phyloP scores from a whole-genome alignment of 2,888 invertebrate species.

The Aphrophora alni region DNA sequence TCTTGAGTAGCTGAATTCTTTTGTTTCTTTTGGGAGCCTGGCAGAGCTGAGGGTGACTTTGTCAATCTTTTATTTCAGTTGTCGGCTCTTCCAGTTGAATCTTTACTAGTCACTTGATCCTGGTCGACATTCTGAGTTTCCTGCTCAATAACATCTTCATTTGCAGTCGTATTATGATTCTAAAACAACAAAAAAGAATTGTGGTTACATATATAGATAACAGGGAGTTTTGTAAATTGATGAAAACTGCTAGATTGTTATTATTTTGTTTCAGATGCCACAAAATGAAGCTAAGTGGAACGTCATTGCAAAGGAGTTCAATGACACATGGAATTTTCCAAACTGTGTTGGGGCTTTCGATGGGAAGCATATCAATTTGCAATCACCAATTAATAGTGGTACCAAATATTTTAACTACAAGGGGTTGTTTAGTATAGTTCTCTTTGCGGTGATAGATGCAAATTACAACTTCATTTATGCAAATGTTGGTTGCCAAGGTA shows the following conservation, averaged over 20 bases:
- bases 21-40: not conserved
- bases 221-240: not conserved
- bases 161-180: not conserved
- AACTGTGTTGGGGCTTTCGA: slow-evolving; percentile 50
- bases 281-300: slow-evolving; percentile 48
- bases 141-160: not conserved
- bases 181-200: not conserved
- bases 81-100: not conserved
- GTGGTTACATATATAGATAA: not conserved
- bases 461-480: slow-evolving; percentile 51
- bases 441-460: slow-evolving; percentile 49
- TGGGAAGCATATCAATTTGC: slow-evolving; percentile 49
- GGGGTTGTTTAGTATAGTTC: slow-evolving; percentile 48
- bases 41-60: not conserved
- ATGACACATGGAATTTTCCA: slow-evolving; percentile 50
- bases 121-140: not conserved
- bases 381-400: slow-evolving; percentile 50
- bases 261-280: slow-evolving; percentile 42
- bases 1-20: not conserved
- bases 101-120: not conserved
- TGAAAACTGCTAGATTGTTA: too few species aligned
- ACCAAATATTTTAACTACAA: slow-evolving; percentile 50
- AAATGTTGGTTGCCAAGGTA: slow-evolving; percentile 51
- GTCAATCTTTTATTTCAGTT: not conserved
- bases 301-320: slow-evolving; percentile 46